Evolutionary conservation across 2,797 vertebrate species (phyloP).

Genomic region (Tokudaia muenninki): DNA sequence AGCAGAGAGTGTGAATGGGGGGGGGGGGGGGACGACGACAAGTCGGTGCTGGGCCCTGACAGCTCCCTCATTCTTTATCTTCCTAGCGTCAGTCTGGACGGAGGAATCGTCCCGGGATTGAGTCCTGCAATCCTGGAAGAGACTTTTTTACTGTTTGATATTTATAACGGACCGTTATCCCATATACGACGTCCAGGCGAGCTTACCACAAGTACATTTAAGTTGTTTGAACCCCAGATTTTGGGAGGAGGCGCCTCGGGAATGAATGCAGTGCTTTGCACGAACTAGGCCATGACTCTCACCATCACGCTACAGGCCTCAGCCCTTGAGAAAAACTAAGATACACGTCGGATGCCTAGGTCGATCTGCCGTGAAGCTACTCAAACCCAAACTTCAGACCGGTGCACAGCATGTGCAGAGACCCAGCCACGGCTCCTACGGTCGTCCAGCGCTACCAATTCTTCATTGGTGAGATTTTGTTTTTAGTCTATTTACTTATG

Average conservation of each 20-base stretch:
- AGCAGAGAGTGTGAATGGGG: neutral
- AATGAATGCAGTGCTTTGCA: neutral
- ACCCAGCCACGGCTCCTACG: accelerated
- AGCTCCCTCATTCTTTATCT: too few relatives aligned
- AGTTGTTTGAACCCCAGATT: neutral
- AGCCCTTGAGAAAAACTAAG: neutral
- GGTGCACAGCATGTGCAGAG: accelerated
- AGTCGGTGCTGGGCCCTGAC: too few relatives aligned
- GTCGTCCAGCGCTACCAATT: neutral
- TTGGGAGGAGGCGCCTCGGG: neutral
- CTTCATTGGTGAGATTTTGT: neutral
- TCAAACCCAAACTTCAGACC: neutral
- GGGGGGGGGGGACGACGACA: too few relatives aligned
- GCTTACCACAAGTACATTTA: neutral
- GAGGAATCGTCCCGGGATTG: neutral
- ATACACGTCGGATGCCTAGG: neutral
- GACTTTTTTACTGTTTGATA: neutral
- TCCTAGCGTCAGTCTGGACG: neutral
- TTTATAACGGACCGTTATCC: neutral
- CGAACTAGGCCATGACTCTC: neutral
- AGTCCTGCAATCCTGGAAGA: neutral
- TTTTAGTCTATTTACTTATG: neutral
- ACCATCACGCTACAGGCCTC: neutral
- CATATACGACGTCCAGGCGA: neutral
- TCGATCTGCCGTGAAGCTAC: neutral